Evolutionary conservation across 2,113 vertebrate species (phyloP).

Genomic region (Coturnix japonica): DNA sequence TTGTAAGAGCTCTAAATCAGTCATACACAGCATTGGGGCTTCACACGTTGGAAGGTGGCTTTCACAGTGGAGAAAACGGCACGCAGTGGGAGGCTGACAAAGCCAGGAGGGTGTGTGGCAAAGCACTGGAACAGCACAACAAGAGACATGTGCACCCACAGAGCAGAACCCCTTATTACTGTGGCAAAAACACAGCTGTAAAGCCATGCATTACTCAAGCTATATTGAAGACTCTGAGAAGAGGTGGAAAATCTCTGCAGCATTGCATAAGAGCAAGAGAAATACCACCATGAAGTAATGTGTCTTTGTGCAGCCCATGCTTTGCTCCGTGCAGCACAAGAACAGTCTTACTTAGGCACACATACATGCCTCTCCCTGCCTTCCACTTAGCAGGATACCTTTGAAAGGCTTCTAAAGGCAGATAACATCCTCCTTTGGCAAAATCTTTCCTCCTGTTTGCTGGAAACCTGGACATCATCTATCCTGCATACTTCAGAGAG

Average conservation of each 20-base stretch:
- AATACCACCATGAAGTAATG: neutral
- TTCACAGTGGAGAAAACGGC: neutral
- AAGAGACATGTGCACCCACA: neutral
- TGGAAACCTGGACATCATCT: neutral
- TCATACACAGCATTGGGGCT: neutral
- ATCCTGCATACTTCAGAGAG: neutral
- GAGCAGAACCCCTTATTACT: neutral
- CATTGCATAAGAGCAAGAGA: neutral
- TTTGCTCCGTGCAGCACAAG: neutral
- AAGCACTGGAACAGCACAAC: neutral
- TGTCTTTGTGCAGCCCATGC: neutral
- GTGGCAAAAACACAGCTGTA: neutral
- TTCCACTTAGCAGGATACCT: neutral
- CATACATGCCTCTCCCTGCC: neutral
- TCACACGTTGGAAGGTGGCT: neutral
- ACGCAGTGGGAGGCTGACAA: neutral
- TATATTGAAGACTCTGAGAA: neutral
- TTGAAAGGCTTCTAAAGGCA: neutral
- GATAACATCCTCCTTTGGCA: neutral
- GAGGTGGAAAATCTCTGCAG: fast-evolving
- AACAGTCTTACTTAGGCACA: neutral
- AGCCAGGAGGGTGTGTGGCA: neutral
- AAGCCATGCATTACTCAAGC: neutral
- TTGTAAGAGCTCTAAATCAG: neutral
- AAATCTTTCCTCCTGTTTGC: neutral